Evolutionary conservation across 2,797 vertebrate species (phyloP).

Genomic region (Streptopelia turtur): DNA sequence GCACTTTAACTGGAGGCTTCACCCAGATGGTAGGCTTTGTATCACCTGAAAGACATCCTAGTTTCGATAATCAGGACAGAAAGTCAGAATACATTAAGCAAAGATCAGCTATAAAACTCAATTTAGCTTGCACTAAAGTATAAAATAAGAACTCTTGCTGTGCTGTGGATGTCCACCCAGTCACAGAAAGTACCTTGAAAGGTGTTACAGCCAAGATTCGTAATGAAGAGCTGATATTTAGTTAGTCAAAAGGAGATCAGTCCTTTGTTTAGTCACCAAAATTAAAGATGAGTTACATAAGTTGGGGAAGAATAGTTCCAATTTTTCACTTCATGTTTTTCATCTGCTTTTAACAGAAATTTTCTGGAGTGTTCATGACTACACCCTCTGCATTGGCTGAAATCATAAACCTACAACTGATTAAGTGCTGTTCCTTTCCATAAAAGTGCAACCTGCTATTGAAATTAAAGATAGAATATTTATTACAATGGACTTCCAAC

Average conservation of each 20-base stretch:
- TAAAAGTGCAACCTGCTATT: not conserved
- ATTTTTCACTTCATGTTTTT: not conserved
- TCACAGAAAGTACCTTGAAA: not conserved
- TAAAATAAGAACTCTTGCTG: not conserved
- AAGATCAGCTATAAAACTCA: not conserved
- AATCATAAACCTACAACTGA: not conserved
- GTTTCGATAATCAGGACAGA: not conserved
- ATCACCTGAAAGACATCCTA: not conserved
- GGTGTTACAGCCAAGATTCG: not conserved
- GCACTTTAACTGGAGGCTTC: not conserved
- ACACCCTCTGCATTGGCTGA: not conserved
- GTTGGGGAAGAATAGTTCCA: not conserved
- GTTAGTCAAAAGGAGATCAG: not conserved
- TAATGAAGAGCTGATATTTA: not conserved
- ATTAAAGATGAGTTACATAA: not conserved
- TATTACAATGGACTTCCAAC: not conserved
- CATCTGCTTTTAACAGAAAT: not conserved
- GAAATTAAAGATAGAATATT: not conserved
- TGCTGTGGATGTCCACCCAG: not conserved
- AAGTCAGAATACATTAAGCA: not conserved
- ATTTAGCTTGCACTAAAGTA: not conserved
- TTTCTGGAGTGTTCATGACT: not conserved
- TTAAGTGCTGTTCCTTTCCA: not conserved
- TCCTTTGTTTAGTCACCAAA: not conserved
- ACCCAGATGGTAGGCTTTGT: not conserved